phyloP scores from a whole-genome alignment of 2,888 invertebrate species.

The Horisme vitalbata region DNA sequence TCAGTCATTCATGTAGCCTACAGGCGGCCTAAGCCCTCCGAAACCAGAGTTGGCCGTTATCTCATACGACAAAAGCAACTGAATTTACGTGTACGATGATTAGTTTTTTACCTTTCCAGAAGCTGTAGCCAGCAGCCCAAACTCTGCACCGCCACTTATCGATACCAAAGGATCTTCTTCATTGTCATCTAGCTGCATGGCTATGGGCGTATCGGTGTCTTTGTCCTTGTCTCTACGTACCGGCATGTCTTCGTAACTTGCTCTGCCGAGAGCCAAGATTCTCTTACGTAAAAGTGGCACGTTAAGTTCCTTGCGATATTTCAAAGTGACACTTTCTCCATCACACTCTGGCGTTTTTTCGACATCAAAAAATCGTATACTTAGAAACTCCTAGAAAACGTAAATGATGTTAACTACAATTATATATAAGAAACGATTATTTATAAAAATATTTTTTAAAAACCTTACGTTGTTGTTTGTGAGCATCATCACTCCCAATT shows the following conservation, averaged over 20 bases:
- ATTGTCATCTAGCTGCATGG: slow-evolving; percentile 81
- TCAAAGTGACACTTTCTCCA: slow-evolving; percentile 45
- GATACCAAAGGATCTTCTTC: slow-evolving; percentile 91
- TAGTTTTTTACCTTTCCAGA: slow-evolving; percentile 87
- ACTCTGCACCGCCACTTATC: slow-evolving; percentile 94
- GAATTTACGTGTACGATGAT: too few species aligned
- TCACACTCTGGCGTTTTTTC: slow-evolving; percentile 50
- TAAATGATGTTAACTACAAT: not conserved
- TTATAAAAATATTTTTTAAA: not conserved
- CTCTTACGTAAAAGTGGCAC: slow-evolving; percentile 68
- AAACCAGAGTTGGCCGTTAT: too few species aligned
- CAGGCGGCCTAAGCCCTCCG: too few species aligned
- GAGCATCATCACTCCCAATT: slow-evolving; percentile 78
- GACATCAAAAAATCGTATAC: slow-evolving; percentile 66
- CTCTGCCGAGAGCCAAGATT: slow-evolving; percentile 63
- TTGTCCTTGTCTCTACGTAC: slow-evolving; percentile 57
- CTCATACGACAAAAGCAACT: too few species aligned
- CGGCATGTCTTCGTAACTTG: slow-evolving; percentile 65
- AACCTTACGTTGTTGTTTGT: slow-evolving; percentile 65
- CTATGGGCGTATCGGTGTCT: slow-evolving; percentile 77
- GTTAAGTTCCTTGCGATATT: slow-evolving; percentile 57
- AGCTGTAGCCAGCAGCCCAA: slow-evolving; percentile 91
- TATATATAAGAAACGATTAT: not conserved
- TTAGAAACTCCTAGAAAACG: slow-evolving; percentile 62
- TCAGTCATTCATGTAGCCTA: too few species aligned